Evolutionary conservation across 1,140 invertebrate species (phyloP).

Genomic region (Zaprionus capensis): DNA sequence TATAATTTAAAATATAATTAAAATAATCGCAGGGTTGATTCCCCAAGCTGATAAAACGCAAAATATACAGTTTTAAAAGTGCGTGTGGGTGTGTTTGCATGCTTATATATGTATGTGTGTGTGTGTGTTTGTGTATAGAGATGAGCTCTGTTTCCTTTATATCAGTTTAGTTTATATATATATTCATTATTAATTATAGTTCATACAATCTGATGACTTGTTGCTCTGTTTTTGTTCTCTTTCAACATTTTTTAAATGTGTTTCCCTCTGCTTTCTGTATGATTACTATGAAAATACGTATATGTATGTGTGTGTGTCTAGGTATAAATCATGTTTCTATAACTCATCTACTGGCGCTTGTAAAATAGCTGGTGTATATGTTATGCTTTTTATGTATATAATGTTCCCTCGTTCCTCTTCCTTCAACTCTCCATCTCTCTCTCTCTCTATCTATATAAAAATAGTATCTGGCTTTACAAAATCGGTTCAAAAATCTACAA

Average conservation of each 20-base stretch:
- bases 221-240: constrained; percentile 40
- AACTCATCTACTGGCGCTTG: constrained; percentile 46
- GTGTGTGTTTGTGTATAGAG: constrained; percentile 34
- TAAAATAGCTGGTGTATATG: constrained; percentile 61
- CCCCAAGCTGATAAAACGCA: constrained; percentile 47
- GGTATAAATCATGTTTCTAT: constrained; percentile 23
- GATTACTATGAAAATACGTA: constrained; percentile 49
- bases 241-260: constrained; percentile 36
- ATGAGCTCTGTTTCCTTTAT: constrained; percentile 30
- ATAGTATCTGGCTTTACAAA: constrained; percentile 54
- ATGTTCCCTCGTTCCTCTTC: constrained; percentile 10
- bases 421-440: constrained; percentile 15
- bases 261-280: constrained; percentile 22
- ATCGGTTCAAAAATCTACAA: constrained; percentile 63
- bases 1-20: constrained; percentile 63
- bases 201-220: constrained; percentile 45
- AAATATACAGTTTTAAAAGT: constrained; percentile 69
- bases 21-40: constrained; percentile 59
- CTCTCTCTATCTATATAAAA: constrained; percentile 45
- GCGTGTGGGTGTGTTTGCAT: constrained; percentile 54
- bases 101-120: constrained; percentile 20
- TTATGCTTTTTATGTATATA: constrained; percentile 6
- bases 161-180: constrained; percentile 7
- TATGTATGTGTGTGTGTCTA: constrained; percentile 14
- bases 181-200: constrained; percentile 33